Percentiles rank a stretch among this genome's conserved stretches.
Evolutionary conservation across 1,140 invertebrate species (phyloP).

Genomic region (Idris sp.): DNA sequence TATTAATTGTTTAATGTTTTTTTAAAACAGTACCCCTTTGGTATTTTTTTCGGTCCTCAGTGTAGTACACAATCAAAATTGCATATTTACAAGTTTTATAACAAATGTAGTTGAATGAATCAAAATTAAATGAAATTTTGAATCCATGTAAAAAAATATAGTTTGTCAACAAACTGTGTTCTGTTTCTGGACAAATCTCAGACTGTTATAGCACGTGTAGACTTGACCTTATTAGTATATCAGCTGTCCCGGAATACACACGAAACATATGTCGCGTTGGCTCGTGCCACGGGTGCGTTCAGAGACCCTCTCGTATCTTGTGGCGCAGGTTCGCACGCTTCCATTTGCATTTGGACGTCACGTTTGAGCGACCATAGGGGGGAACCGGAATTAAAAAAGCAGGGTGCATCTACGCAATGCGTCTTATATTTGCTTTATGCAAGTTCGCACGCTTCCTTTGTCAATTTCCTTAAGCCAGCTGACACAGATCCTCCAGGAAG

Average conservation of each 20-base stretch:
- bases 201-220: conserved; percentile 41
- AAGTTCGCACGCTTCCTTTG: conserved; percentile 24
- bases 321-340: conserved; percentile 46
- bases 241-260: conserved; percentile 48
- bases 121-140: too few relatives aligned
- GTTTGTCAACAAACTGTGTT: conserved; percentile 1
- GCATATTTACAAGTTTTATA: too few relatives aligned
- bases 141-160: too few relatives aligned
- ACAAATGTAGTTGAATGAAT: too few relatives aligned
- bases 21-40: too few relatives aligned
- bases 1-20: too few relatives aligned
- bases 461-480: conserved; percentile 4
- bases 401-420: conserved; percentile 7
- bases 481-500: conserved; percentile 47
- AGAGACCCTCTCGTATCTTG: conserved; percentile 23
- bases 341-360: conserved; percentile 32
- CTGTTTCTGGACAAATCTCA: conserved; percentile 8
- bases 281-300: conserved; percentile 36
- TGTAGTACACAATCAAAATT: too few relatives aligned
- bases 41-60: too few relatives aligned
- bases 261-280: conserved; percentile 57
- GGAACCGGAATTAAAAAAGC: conserved; percentile 14
- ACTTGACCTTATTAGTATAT: conserved; percentile 55
- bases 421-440: conserved; percentile 7
- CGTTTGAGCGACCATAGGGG: conserved; percentile 4